Evolutionary conservation across 2,113 vertebrate species (phyloP).

Genomic region (Rynchops niger): DNA sequence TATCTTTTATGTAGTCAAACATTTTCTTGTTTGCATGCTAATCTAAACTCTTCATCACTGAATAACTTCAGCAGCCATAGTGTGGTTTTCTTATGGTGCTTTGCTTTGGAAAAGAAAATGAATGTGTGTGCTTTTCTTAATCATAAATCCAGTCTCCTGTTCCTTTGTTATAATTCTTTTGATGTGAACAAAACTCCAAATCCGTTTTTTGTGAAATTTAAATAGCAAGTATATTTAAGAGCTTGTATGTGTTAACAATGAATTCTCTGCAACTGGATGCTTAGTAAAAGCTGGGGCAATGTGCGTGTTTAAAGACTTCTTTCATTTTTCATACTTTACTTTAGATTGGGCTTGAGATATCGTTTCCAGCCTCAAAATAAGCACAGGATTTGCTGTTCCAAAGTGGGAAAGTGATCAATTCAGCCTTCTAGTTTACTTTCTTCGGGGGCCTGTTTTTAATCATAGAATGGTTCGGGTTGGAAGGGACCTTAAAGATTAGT

Average conservation of each 20-base stretch:
- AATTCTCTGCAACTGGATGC: conserved; percentile 13
- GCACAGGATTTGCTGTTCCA: background rate
- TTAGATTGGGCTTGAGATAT: conserved; percentile 30
- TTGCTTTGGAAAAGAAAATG: conserved; percentile 57
- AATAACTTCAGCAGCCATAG: conserved; percentile 33
- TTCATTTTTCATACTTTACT: background rate
- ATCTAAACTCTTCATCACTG: conserved; percentile 63
- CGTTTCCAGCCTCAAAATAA: conserved; percentile 5
- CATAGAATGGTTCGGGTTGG: too few species aligned
- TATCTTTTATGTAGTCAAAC: conserved; percentile 51
- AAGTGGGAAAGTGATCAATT: background rate
- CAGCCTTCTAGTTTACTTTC: background rate
- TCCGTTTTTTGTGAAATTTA: conserved; percentile 57
- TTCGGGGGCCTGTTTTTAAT: background rate
- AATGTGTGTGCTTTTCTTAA: conserved; percentile 64
- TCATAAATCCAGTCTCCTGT: conserved; percentile 61
- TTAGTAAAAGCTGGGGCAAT: background rate
- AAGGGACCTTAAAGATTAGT: too few species aligned
- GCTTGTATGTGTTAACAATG: background rate
- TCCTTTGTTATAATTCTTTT: conserved; percentile 73
- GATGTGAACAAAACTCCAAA: conserved; percentile 67
- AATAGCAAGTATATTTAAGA: conserved; percentile 38
- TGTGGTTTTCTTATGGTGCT: conserved; percentile 37
- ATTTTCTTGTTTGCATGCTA: conserved; percentile 67
- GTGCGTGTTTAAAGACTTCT: background rate